These are phyloP conservation scores for Gasterosteus nipponicus DNA, from an alignment of 2,113 vertebrate species.

Conservation along the genomic window DNA sequence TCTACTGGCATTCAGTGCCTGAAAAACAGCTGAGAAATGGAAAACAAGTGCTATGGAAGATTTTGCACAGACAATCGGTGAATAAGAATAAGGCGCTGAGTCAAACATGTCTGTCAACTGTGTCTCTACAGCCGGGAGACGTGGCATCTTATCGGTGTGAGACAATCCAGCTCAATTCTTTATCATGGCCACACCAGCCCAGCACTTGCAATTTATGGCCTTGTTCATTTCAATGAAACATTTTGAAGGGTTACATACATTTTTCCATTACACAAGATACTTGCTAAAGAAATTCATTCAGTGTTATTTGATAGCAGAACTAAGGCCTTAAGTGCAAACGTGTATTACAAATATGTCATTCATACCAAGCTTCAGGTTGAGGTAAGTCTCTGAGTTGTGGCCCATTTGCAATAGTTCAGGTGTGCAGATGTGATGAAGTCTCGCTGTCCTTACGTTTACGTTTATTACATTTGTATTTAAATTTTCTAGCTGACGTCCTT, in stretches of 20 bases:
- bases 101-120: too few species aligned
- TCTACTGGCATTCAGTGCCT: not conserved
- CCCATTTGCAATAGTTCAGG: constrained; percentile 11
- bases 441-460: not conserved
- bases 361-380: not conserved
- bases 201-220: too few species aligned
- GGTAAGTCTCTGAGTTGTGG: constrained; percentile 8
- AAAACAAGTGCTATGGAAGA: constrained; percentile 1
- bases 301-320: constrained; percentile 1
- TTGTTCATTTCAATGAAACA: too few species aligned
- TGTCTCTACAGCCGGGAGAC: too few species aligned
- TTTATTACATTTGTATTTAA: not conserved
- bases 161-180: too few species aligned
- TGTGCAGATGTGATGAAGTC: constrained; percentile 26
- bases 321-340: constrained; percentile 5
- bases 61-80: too few species aligned
- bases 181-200: too few species aligned
- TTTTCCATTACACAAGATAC: not conserved
- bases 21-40: not conserved
- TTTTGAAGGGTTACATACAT: too few species aligned
- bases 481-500: constrained; percentile 4
- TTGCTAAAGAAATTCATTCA: not conserved
- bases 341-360: constrained; percentile 17
- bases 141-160: too few species aligned
- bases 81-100: too few species aligned